These are phyloP conservation scores for Lasioglossum leucozonium DNA, from an alignment of 2,888 invertebrate species.

Conservation along the genomic window DNA sequence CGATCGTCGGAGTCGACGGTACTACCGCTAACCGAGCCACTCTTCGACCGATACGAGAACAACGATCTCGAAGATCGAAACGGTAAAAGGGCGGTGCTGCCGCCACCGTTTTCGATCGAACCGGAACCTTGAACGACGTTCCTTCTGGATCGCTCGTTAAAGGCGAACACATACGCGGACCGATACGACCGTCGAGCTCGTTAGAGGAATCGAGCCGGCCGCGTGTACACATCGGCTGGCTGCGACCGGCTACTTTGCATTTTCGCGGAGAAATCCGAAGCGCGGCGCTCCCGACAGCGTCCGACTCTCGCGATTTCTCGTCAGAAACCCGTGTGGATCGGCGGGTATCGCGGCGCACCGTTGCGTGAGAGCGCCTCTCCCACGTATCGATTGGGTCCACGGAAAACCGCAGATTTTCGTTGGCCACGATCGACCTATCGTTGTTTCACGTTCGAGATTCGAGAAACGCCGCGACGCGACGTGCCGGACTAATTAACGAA, in stretches of 20 bases:
- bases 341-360: neutral
- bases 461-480: neutral
- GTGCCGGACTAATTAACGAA: neutral
- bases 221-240: neutral
- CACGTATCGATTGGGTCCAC: neutral
- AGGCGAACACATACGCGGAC: constrained; percentile 8
- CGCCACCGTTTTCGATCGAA: constrained; percentile 2
- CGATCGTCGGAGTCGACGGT: neutral
- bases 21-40: neutral
- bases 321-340: constrained; percentile 49
- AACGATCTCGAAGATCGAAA: neutral
- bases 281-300: constrained; percentile 68
- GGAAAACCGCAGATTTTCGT: neutral
- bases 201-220: constrained; percentile 15
- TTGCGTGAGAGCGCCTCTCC: neutral
- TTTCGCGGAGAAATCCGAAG: constrained; percentile 76
- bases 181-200: constrained; percentile 22
- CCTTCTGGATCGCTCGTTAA: constrained; percentile 19
- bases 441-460: neutral
- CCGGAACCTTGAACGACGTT: constrained; percentile 10
- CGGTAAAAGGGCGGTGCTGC: neutral
- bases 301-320: constrained; percentile 67
- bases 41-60: neutral
- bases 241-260: constrained; percentile 63
- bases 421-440: too few species aligned